These are phyloP conservation scores for Orthosia gothica DNA, from an alignment of 2,888 invertebrate species.

Conservation along the genomic window DNA sequence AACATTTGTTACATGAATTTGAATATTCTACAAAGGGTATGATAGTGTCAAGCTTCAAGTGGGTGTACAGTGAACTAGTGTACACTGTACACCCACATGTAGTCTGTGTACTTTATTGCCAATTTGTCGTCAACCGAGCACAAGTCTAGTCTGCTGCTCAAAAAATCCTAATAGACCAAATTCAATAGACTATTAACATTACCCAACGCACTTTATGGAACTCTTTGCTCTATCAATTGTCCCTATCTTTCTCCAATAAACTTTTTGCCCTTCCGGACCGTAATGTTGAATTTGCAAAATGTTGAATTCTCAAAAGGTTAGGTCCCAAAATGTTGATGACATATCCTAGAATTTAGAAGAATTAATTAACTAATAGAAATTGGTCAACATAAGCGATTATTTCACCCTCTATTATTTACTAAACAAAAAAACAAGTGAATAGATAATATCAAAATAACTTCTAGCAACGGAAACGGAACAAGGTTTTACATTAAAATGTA, in stretches of 20 bases:
- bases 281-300: too few species aligned
- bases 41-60: too few species aligned
- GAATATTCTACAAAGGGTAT: neutral
- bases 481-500: constrained; percentile 44
- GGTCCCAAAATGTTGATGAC: too few species aligned
- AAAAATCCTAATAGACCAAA: neutral
- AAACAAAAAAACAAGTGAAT: constrained; percentile 33
- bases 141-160: neutral
- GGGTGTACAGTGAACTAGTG: too few species aligned
- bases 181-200: neutral
- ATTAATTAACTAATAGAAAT: constrained; percentile 9
- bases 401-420: constrained; percentile 19
- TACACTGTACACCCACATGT: too few species aligned
- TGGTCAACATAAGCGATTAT: constrained; percentile 1
- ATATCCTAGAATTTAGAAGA: neutral
- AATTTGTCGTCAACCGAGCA: neutral
- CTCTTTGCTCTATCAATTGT: neutral
- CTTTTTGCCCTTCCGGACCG: too few species aligned
- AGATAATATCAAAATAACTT: constrained; percentile 46
- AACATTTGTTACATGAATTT: neutral
- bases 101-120: too few species aligned
- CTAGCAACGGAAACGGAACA: constrained; percentile 46
- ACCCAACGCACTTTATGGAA: neutral
- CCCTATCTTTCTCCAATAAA: neutral
- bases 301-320: too few species aligned